Percentiles rank a stretch among this genome's conserved stretches.
Conservation (phyloP, 2,797 vertebrate species). For the Ibycter americanus region DNA sequence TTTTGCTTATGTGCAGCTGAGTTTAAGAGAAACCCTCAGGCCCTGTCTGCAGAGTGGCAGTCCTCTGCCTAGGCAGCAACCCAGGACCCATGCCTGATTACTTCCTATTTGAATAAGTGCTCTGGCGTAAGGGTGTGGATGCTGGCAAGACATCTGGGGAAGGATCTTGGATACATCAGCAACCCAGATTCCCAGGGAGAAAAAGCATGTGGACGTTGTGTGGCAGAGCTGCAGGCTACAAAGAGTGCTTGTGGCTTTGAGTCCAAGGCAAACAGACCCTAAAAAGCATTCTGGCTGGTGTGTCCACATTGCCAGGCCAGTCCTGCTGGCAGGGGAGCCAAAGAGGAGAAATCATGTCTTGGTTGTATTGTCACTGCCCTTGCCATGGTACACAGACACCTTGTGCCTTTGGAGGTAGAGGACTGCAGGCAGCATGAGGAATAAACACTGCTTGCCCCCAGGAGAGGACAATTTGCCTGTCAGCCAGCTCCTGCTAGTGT, state of each 20-base stretch:
- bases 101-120: constrained; percentile 18
- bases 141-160: constrained; percentile 23
- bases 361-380: not conserved
- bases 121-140: constrained; percentile 1
- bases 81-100: not conserved
- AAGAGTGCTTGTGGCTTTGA: not conserved
- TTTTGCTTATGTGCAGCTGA: not conserved
- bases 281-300: constrained; percentile 8
- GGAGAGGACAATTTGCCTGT: not conserved
- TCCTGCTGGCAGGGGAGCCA: not conserved
- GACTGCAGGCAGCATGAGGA: not conserved
- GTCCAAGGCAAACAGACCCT: constrained; percentile 17
- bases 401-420: not conserved
- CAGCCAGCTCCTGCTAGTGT: not conserved
- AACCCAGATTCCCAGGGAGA: constrained; percentile 14
- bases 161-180: not conserved
- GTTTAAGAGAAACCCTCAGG: not conserved
- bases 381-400: not conserved
- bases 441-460: not conserved
- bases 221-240: not conserved
- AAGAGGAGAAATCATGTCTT: not conserved
- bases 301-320: not conserved
- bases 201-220: not conserved
- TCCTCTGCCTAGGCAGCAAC: not conserved
- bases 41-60: not conserved